Base-by-base conservation (phyloP, 2,113 vertebrate species). In the Mohoua ochrocephala region DNA sequence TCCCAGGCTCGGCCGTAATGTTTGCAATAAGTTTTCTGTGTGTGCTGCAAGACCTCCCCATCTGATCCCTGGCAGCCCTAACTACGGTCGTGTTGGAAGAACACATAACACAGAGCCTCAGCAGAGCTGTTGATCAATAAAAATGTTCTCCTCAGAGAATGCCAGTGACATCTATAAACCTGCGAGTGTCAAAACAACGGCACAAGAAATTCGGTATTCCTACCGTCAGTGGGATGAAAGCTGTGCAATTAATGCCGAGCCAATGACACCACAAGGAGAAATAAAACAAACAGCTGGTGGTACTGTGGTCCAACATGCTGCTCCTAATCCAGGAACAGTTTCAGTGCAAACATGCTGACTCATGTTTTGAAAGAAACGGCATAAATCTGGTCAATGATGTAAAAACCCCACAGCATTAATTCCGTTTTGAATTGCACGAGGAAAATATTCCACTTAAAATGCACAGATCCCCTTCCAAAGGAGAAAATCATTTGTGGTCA, bases 41-140 rank as follows among this genome's bases (percentile, higher is more conserved):
- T 33, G 22, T 44, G 87, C 80, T 90, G 83, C 87, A 91, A 95
- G 91, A 88, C 93, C 96, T 73, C 45, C 83, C 44, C 9, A 28
- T 39, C 57, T n/a, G 95, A 81, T 73, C 61, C 70, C 84, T 95
- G 2, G 6, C 84, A 61, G 88, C 5, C 94, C 93, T 53, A 44
- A 63, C 93, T 8, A 15, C 44, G 35, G 93, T 88, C 95, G 93
- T 78, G 88, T 85, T 86, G 74, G 91, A 82, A 74, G 93, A 96
- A 93, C 93, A 92, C 88, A 89, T 88, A 92, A 64, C 69, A 79
- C 61, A 18, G 42, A 75, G 93, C 68, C 97, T 96, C 97, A 39
- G 95, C 95, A 94, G 97, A 92, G 95, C 96, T 68, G 95, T 93
- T 83, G 95, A 97, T 97, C 98, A 96, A 96, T 97, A 97, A 96